Percentiles rank a stretch among this genome's conserved stretches.
These are phyloP conservation scores for Melanotaenia trifasciata DNA, from an alignment of 2,797 vertebrate species.

Conservation along the genomic window DNA sequence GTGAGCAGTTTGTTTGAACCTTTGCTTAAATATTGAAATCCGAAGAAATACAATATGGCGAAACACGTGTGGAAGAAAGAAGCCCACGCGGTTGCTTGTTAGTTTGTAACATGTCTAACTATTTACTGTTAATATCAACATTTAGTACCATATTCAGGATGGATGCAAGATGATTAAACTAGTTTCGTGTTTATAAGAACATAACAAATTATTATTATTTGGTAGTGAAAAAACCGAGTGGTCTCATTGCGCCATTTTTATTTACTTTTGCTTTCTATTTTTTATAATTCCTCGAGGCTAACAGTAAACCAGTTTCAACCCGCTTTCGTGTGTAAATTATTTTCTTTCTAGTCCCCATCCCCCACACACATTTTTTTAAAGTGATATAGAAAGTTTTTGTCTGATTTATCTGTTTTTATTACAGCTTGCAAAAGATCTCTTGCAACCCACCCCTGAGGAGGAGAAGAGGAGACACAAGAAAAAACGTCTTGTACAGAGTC, in stretches of 20 bases:
- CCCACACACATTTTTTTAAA: neutral
- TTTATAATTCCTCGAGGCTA: neutral
- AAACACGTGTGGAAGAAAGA: conserved; percentile 66
- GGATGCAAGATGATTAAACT: neutral
- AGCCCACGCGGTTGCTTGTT: conserved; percentile 27
- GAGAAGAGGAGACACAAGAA: conserved; percentile 93
- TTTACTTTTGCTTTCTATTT: neutral
- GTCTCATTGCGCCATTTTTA: neutral
- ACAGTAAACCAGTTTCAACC: neutral
- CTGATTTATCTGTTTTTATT: neutral
- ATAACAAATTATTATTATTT: no score
- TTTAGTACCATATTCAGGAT: neutral
- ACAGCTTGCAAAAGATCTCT: conserved; percentile 90
- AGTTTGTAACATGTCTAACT: neutral
- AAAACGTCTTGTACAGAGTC: conserved; percentile 92
- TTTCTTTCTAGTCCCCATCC: no score
- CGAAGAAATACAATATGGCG: conserved; percentile 71
- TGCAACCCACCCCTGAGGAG: conserved; percentile 89
- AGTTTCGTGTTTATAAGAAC: neutral
- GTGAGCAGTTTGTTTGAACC: rapidly evolving
- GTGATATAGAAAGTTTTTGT: no score
- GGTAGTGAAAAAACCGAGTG: no score
- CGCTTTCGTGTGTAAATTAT: no score
- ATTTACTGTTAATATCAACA: no score
- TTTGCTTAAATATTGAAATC: neutral